Conservation (phyloP, 2,888 invertebrate genomes). For the Rhamphomyia laevipes region DNA sequence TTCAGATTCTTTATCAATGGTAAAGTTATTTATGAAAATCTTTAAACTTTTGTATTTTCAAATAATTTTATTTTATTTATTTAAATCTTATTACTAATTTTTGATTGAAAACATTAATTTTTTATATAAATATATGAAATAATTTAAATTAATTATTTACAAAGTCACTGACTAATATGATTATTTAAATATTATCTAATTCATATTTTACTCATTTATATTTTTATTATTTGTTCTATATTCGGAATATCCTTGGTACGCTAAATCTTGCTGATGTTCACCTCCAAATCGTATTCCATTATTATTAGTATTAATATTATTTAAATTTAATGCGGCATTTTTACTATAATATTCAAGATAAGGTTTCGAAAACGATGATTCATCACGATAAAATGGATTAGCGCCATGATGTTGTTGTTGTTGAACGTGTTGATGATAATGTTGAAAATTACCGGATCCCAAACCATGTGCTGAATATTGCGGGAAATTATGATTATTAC, state of each 20-base stretch:
- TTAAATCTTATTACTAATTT: no score
- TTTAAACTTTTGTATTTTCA: no score
- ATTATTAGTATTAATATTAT: conserved; percentile 20
- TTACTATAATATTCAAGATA: conserved; percentile 38
- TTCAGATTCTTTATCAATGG: no score
- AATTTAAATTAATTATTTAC: no score
- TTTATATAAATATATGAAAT: no score
- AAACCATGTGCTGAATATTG: conserved; percentile 66
- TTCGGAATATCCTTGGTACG: conserved; percentile 60
- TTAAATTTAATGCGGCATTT: conserved; percentile 29
- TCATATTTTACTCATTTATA: not conserved
- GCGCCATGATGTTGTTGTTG: conserved; percentile 29
- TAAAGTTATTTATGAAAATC: no score
- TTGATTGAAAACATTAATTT: no score
- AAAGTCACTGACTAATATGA: no score
- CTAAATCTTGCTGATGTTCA: conserved; percentile 50
- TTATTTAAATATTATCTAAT: no score
- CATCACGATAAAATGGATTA: conserved; percentile 26
- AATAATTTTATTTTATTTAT: no score
- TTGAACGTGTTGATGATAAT: conserved; percentile 40
- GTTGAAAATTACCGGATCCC: conserved; percentile 50
- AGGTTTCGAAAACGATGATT: conserved; percentile 32
- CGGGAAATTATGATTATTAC: conserved; percentile 36
- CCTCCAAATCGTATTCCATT: conserved; percentile 49
- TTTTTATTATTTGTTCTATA: conserved; percentile 46